Base-by-base conservation (phyloP, 2,797 vertebrate species). In the Diglossa cyanea region DNA sequence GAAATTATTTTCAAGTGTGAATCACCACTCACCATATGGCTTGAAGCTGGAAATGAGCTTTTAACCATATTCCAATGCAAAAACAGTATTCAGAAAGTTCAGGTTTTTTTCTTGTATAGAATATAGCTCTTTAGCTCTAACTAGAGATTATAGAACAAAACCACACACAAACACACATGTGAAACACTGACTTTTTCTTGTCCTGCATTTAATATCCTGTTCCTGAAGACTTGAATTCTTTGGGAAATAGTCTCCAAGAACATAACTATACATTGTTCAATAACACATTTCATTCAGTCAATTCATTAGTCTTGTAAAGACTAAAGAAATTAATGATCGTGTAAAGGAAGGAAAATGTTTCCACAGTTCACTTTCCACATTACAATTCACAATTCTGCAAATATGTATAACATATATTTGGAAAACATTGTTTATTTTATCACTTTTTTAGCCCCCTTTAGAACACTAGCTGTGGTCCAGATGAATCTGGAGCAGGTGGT, bases 1-100 rank as follows among this genome's bases (percentile, higher is more conserved):
- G 58, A 9, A 93, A 86, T 88, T 66, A 42, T 82, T 83, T 94
- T 83, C 72, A 88, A 88, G 40, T 21, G 33, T 71, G 73, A 80
- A 81, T 74, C 53, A 80, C 28, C 44, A 25, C 26, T 51, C 30
- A 55, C 37, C 33, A 84, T 55, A 50, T 39, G 45, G 20, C 18
- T 74, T 84, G 21, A 58, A 74, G 57, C 30, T 65, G 79, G 70
- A 90, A 90, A 83, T 24, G 71, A 90, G 10, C 13, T 71, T 82
- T 71, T 60, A 55, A 77, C 61, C 35, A 40, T 45, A 71, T 28
- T 77, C 16, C 9, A 4, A 70, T 55, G 25, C 18, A 93, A 77
- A 93, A 71, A 15, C 5, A 19, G 11, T 35, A 12, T 39, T 68
- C 24, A 89, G 23, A 88, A 78, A 84, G 37, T 30, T 67, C 11